Base-by-base conservation (phyloP, 2,888 invertebrate species). In the Alviniconcha strummeri region DNA sequence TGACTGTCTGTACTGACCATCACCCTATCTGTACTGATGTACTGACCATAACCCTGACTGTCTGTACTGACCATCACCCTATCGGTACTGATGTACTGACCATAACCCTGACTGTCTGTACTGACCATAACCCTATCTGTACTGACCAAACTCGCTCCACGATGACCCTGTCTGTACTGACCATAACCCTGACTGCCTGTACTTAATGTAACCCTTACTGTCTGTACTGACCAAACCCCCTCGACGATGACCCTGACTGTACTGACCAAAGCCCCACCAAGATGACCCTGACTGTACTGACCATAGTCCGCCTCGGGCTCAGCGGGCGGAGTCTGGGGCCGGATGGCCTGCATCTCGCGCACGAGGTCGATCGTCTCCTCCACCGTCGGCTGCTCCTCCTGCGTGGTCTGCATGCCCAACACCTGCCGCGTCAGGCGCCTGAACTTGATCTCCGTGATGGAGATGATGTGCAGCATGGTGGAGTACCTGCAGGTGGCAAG, bases 391-490 rank as follows among this genome's bases (percentile, higher is more conserved):
- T 71, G 67, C 13, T 57, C 52, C 57, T 71, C 60, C 36, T 17
- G 15, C n/a, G 57, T 13, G 0, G 4, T 54, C 55, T 84, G 54
- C 57, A 82, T 78, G 67, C 82, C 82, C 15, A 84, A 57, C 19
- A 82, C 82, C 52, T 82, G 71, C 78, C 74, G 79, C 4, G 82
- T 81, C 60, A 79, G 55, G 36, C 60, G 60, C 60, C 81, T 77
- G n/a, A 86, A 81, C n/a, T 86, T 78, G 11, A 91, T 83, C 52
- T 86, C 85, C 17, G 98, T 99, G 5, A 98, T 98, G 77, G 99
- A 97, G 93, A 99, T 95, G 92, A 99, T 98, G 93, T 99, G 99
- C 6, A 98, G 97, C 85, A 99, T 94, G 2, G 99, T 99, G 92
- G 98, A 98, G 93, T 99, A 98, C 91, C 99, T 82, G 77, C 13